A percentile compares a stretch with the other conserved stretches of the same genome.
These are phyloP conservation scores for Drosophila pachea DNA, from an alignment of 1,140 invertebrate species.

Conservation along the genomic window DNA sequence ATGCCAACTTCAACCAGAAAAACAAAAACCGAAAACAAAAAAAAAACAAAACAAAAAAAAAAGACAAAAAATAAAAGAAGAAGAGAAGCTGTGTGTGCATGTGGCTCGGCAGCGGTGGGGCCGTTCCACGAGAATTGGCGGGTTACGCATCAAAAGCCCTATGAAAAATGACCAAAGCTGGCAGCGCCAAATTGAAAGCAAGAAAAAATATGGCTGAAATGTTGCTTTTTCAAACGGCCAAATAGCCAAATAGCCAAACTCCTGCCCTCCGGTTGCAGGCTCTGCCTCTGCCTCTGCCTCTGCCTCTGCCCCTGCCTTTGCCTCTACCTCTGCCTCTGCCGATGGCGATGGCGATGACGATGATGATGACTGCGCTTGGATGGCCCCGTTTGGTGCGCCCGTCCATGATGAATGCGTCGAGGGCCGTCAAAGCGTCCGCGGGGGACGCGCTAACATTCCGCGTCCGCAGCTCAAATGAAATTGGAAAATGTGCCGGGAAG, in stretches of 20 bases:
- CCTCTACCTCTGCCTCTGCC: neutral
- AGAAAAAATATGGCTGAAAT: conserved; percentile 75
- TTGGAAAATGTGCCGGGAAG: conserved; percentile 72
- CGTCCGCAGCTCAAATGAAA: conserved; percentile 72
- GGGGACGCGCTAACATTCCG: conserved; percentile 61
- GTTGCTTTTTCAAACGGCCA: conserved; percentile 74
- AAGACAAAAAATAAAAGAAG: conserved; percentile 5
- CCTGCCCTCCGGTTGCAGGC: neutral
- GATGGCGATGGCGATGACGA: conserved; percentile 24
- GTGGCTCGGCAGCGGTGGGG: neutral
- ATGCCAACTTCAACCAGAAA: conserved; percentile 50
- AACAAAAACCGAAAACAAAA: neutral
- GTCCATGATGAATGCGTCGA: conserved; percentile 69
- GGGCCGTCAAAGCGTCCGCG: conserved; percentile 36
- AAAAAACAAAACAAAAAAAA: conserved; percentile 19
- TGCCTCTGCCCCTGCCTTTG: conserved; percentile 3
- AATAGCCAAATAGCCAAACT: conserved; percentile 39
- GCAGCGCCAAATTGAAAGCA: conserved; percentile 73
- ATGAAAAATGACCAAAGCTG: conserved; percentile 76
- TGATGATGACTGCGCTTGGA: conserved; percentile 36
- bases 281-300: neutral
- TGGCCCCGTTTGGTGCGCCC: conserved; percentile 31
- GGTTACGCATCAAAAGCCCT: conserved; percentile 73
- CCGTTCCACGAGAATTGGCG: conserved; percentile 34
- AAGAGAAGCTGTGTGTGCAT: neutral